Conservation (phyloP, 2,888 invertebrate species). For the Drosophila anomalata region DNA sequence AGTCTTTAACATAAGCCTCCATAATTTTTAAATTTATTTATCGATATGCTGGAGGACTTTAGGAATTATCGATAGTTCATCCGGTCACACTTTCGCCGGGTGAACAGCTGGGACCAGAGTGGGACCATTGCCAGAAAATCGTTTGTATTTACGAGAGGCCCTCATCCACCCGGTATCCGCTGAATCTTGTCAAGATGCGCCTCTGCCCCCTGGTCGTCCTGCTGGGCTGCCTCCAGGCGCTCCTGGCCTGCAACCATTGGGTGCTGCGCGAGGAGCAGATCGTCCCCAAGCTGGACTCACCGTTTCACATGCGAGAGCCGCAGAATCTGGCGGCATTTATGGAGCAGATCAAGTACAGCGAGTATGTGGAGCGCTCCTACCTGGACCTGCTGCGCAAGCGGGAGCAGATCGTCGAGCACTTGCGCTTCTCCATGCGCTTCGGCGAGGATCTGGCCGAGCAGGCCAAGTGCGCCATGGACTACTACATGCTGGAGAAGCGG, state of each 20-base stretch:
- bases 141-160: conserved; percentile 1
- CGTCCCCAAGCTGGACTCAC: conserved; percentile 81
- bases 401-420: conserved; percentile 81
- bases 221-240: conserved; percentile 53
- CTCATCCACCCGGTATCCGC: background rate
- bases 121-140: background rate
- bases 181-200: conserved; percentile 46
- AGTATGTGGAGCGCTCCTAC: conserved; percentile 80
- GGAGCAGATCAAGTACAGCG: conserved; percentile 82
- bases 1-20: background rate
- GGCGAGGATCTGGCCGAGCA: conserved; percentile 82
- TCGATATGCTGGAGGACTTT: background rate
- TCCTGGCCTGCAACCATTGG: conserved; percentile 80
- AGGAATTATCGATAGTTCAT: background rate
- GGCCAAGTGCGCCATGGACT: conserved; percentile 81
- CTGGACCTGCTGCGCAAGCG: conserved; percentile 79
- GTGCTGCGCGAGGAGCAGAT: conserved; percentile 81
- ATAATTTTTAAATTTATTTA: background rate
- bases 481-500: conserved; percentile 76
- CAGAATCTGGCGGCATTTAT: conserved; percentile 81
- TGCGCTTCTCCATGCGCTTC: conserved; percentile 80
- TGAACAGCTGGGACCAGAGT: background rate
- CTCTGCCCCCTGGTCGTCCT: conserved; percentile 45
- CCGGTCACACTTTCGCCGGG: background rate
- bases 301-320: conserved; percentile 82